A percentile compares a stretch with the other conserved stretches of the same genome.
These are phyloP conservation scores for Alces alces DNA, from an alignment of 2,113 vertebrate species.

Conservation along the genomic window DNA sequence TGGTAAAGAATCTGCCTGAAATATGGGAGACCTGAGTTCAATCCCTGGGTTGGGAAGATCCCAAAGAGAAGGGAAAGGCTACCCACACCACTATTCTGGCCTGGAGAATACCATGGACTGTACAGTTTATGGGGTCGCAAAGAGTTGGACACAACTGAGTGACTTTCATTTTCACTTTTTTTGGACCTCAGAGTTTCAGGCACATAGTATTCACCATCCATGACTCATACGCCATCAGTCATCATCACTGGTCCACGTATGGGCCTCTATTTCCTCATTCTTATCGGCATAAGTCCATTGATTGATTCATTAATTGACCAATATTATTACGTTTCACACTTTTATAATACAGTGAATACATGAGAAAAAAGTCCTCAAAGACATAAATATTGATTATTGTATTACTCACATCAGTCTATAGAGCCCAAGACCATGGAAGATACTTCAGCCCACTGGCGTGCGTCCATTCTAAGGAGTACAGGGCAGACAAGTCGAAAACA, in stretches of 20 bases:
- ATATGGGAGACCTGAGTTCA: neutral
- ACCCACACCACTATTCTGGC: neutral
- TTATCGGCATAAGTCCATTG: neutral
- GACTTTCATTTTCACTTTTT: neutral
- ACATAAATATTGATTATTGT: neutral
- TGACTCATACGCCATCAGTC: neutral
- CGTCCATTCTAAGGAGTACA: neutral
- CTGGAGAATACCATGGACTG: neutral
- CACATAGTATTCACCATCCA: neutral
- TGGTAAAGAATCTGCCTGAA: neutral
- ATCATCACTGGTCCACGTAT: neutral
- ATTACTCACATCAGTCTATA: neutral
- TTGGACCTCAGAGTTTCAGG: neutral
- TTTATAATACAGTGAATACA: neutral
- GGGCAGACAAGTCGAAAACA: neutral
- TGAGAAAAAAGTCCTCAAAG: neutral
- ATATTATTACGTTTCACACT: neutral
- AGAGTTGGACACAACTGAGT: neutral
- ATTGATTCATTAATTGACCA: neutral
- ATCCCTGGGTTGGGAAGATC: neutral
- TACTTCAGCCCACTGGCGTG: accelerated
- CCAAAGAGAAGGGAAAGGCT: neutral
- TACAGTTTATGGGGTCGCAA: neutral
- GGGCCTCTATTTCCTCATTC: neutral
- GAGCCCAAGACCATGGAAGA: accelerated